Base-by-base conservation (phyloP, 64 coral and sea anemone genomes). In the Hydrozoanthus tunicans region DNA sequence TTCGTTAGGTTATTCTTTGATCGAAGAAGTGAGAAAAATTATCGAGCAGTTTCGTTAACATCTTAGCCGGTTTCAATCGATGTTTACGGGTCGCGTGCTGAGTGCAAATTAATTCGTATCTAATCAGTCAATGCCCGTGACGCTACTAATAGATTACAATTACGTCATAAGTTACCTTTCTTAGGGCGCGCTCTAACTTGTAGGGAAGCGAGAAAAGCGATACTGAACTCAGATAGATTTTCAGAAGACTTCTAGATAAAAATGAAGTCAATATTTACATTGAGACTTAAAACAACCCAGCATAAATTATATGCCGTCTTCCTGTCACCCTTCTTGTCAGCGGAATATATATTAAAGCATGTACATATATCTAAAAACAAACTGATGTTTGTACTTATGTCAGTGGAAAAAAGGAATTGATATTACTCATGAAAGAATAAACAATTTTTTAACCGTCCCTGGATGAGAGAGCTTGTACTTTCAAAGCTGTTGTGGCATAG, bases 81-180 rank as follows among this genome's bases (percentile, higher is more conserved):
- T 88, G 84, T 88, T 88, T 88, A 88, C 84, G 56, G 68, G 84
- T 88, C 84, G 84, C 84, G 84, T 88, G 84, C 84, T 58, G 24
- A 88, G 55, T 26, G 59, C 23, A 74, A 75, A 88, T 86, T 88
- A 75, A 88, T 74, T 88, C 84, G 61, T 61, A 51, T 75, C 68
- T 68, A 61, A 58, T 25, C 58, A 11, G 74, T 88, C 84, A 88
- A 88, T 75, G 68, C 69, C 56, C 26, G 84, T 88, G 84, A 88
- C 84, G 84, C 61, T 73, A 75, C 24, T 74, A 88, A 88, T 88
- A 9, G 84, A 74, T 88, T 59, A 27, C 58, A 73, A 73, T 73
- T 67, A 68, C 68, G 69, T 73, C 67, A 73, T 73, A 60, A 86
- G 59, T 59, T 84, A 17, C 54, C 6, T 10, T 6, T 20, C 15